Percentiles rank a stretch among this genome's conserved stretches.
Conservation (phyloP, 2,888 invertebrate genomes). For the Ceramica pisi region DNA sequence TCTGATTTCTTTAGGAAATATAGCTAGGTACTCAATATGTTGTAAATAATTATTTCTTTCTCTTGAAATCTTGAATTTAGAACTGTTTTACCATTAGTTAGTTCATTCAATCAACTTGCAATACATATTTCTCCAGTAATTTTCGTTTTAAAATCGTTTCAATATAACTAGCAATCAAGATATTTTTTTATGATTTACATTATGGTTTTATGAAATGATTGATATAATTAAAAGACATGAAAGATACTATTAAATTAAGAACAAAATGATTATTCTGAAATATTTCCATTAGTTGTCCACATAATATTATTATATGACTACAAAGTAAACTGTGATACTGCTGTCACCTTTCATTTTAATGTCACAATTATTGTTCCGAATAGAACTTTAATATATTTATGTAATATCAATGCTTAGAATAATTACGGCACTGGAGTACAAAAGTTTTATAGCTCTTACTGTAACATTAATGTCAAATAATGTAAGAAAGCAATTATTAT, state of each 20-base stretch:
- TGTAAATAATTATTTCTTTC: slow-evolving; percentile 59
- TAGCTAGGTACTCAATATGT: slow-evolving; percentile 32
- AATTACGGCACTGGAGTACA: slow-evolving; percentile 87
- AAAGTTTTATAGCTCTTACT: slow-evolving; percentile 78
- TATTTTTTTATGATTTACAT: slow-evolving; percentile 62
- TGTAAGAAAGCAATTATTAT: slow-evolving; percentile 76
- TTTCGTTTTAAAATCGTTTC: slow-evolving; percentile 63
- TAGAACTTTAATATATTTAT: slow-evolving; percentile 65
- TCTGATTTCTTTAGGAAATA: slow-evolving; percentile 48
- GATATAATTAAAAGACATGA: slow-evolving; percentile 58
- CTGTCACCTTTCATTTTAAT: slow-evolving; percentile 63
- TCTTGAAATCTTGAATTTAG: slow-evolving; percentile 49
- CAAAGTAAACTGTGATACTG: slow-evolving; percentile 70
- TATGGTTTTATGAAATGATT: slow-evolving; percentile 56
- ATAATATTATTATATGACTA: slow-evolving; percentile 51
- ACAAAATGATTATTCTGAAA: slow-evolving; percentile 57
- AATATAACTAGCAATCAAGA: slow-evolving; percentile 54
- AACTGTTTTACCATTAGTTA: slow-evolving; percentile 45
- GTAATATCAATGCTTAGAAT: slow-evolving; percentile 72
- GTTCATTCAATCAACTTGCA: slow-evolving; percentile 43
- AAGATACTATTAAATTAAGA: slow-evolving; percentile 58
- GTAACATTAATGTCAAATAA: slow-evolving; percentile 70
- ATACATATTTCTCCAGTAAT: slow-evolving; percentile 59
- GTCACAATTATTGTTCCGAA: slow-evolving; percentile 58
- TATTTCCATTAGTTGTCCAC: slow-evolving; percentile 59